Percentiles rank a stretch among this genome's conserved stretches.
Conservation (phyloP, 2,888 invertebrate species). For the Eupithecia insigniata region DNA sequence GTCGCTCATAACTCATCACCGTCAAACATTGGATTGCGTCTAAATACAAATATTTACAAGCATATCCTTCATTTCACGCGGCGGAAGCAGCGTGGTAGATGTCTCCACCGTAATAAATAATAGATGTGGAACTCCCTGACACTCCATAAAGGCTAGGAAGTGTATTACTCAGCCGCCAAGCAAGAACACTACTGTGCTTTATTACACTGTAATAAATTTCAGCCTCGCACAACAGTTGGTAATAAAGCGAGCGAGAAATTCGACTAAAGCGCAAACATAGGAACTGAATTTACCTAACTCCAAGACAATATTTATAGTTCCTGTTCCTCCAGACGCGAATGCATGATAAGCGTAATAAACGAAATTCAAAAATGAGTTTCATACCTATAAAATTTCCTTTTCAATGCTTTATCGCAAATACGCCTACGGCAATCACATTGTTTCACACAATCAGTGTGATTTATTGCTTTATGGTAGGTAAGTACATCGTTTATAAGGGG, state of each 20-base stretch:
- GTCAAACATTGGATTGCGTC: conserved; percentile 32
- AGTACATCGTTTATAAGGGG: conserved; percentile 35
- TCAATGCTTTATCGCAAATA: conserved; percentile 36
- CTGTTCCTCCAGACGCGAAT: background rate
- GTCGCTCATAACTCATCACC: conserved; percentile 29
- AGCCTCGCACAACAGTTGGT: background rate
- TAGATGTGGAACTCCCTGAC: conserved; percentile 21
- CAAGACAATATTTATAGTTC: background rate
- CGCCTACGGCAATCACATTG: conserved; percentile 42
- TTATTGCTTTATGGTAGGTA: conserved; percentile 41
- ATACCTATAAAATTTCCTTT: conserved; percentile 1
- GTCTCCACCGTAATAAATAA: background rate
- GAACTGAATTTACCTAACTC: background rate
- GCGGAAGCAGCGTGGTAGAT: background rate
- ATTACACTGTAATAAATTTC: conserved; percentile 6
- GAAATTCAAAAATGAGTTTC: conserved; percentile 6
- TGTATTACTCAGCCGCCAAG: conserved; percentile 8
- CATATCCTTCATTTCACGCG: conserved; percentile 27
- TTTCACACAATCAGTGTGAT: conserved; percentile 44
- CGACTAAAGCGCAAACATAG: background rate
- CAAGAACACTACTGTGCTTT: background rate
- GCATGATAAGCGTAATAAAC: background rate
- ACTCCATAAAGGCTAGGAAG: conserved; percentile 1
- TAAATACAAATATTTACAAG: conserved; percentile 36
- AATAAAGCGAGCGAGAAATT: conserved; percentile 7